These are phyloP conservation scores for Phrynocephalus versicolor DNA, from an alignment of 2,113 vertebrate species.

Conservation along the genomic window DNA sequence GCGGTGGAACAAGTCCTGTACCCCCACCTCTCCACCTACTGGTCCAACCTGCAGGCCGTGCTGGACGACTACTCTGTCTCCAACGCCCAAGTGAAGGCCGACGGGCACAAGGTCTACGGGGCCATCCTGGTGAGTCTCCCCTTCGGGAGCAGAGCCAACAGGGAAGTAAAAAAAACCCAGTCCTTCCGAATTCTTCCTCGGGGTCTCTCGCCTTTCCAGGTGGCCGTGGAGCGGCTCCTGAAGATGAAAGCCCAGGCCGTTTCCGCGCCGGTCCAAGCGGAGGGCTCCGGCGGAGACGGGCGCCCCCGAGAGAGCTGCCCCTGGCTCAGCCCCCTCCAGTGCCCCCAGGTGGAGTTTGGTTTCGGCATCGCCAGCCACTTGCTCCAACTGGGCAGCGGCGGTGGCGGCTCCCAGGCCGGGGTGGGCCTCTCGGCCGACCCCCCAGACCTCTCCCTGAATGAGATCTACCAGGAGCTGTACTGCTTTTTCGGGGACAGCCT, in stretches of 20 bases:
- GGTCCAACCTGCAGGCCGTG: conserved; percentile 91
- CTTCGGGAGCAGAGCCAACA: too few relatives aligned
- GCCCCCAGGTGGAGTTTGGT: conserved; percentile 69
- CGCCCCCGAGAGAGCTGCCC: conserved; percentile 72
- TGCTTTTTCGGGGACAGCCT: conserved; percentile 92
- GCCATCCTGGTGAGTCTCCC: conserved; percentile 85
- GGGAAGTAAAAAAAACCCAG: too few relatives aligned
- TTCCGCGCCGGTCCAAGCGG: conserved; percentile 39
- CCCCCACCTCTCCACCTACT: conserved; percentile 90
- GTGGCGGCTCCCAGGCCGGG: conserved; percentile 56
- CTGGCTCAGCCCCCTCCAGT: conserved; percentile 79
- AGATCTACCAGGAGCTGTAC: conserved; percentile 89
- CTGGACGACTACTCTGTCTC: conserved; percentile 91
- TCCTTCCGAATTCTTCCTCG: neutral
- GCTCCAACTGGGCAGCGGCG: conserved; percentile 69
- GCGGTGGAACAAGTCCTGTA: conserved; percentile 90
- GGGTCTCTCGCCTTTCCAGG: conserved; percentile 72
- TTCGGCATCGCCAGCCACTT: conserved; percentile 78
- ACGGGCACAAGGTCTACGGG: conserved; percentile 93
- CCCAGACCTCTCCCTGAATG: conserved; percentile 76
- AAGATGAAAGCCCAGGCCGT: conserved; percentile 87
- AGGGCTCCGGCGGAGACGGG: conserved; percentile 42
- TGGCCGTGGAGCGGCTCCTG: conserved; percentile 89
- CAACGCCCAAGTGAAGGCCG: conserved; percentile 92
- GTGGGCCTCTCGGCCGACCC: conserved; percentile 38